Evolutionary conservation across 2,797 vertebrate species (phyloP), one percentile per base, ranked within the genome.

Genomic region (Sebastes elongatus): DNA sequence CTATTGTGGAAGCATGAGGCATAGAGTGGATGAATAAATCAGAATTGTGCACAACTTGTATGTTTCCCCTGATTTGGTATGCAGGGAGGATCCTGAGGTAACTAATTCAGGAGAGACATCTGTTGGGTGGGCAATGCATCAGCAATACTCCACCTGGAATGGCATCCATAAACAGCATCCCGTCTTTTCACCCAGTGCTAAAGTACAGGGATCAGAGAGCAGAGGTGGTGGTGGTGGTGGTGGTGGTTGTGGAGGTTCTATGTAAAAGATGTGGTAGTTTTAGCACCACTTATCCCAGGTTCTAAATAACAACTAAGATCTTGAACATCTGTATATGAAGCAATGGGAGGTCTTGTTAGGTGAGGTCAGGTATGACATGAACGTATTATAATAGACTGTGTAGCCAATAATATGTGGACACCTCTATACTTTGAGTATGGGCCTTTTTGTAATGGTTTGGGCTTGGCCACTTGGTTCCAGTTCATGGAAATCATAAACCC

Each of bases 31-130:
- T 84, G 84, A 88, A 92, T 91, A 91, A 90, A 93, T 91, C 86
- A 88, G 81, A 88, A 86, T 73, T 73, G 79, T 76, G 83, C 66
- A 53, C 84, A 85, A 85, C 76, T 82, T 84, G 76, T 83, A 69
- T 83, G 81, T 89, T 84, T 81, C 76, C 80, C 86, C 80, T 82
- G 35, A 87, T 90, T 90, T 88, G 80, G 71, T 90, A 95, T 94
- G 89, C 91, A 91, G 86, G 80, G 80, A 86, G 83, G 88, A 88
- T 88, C 74, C 74, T 76, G 86, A 81, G 90, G 89, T 94, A 91
- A 94, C 91, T 88, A 93, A 94, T 93, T 95, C 92, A 93, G 91
- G 85, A 87, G 90, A 93, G 92, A 93, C 93, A 94, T 93, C 92
- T 94, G 93, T 88, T 90, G 84, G 85, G 88, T 91, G 90, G 89